Percentiles rank a stretch among this genome's conserved stretches.
Conservation (phyloP, 2,797 vertebrate genomes). For the Siniperca obscura region DNA sequence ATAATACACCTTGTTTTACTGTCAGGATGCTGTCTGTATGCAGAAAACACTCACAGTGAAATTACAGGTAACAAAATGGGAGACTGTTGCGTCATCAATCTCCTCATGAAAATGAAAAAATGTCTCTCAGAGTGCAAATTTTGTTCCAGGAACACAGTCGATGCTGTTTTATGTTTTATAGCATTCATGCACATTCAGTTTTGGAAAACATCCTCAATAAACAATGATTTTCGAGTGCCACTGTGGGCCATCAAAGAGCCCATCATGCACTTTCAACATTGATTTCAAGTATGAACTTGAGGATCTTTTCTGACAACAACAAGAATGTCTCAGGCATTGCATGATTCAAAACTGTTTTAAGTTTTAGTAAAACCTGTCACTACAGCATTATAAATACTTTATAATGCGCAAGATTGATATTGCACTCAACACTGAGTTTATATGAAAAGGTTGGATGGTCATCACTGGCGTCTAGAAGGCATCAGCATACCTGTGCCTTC, state of each 20-base stretch:
- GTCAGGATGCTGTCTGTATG: background rate
- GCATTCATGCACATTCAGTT: background rate
- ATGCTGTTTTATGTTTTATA: constrained; percentile 20
- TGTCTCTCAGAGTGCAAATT: constrained; percentile 6
- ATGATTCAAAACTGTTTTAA: background rate
- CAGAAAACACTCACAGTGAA: background rate
- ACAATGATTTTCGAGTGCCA: constrained; percentile 1
- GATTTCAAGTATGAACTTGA: constrained; percentile 9
- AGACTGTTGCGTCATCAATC: background rate
- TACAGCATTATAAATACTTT: background rate
- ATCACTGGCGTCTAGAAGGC: background rate
- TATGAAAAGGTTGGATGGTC: background rate
- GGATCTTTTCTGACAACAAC: background rate
- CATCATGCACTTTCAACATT: constrained; percentile 20
- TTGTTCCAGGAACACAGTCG: background rate
- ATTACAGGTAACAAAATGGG: constrained; percentile 32
- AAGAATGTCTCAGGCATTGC: background rate
- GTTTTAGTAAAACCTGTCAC: background rate
- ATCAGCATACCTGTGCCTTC: background rate
- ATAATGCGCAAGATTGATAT: background rate
- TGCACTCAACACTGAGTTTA: background rate
- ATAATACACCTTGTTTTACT: constrained; percentile 44
- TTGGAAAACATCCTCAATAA: constrained; percentile 3
- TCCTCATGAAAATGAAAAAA: background rate
- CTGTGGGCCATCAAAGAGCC: background rate